Percentiles rank a stretch among this genome's conserved stretches.
phyloP scores from a whole-genome alignment of 1,140 invertebrate genomes.

The Colletes latitarsis region DNA sequence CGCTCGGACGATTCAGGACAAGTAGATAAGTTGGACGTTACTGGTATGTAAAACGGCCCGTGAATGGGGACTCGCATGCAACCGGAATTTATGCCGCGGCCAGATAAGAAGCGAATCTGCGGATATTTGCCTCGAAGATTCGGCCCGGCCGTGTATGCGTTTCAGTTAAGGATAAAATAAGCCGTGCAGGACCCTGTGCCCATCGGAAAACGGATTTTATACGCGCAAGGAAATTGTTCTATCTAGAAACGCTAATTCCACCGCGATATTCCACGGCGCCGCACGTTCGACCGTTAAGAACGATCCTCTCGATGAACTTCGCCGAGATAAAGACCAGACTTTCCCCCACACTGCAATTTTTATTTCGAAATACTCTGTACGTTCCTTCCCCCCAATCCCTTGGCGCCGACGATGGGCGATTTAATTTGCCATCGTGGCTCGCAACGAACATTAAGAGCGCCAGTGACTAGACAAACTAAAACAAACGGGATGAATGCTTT shows the following conservation, averaged over 20 bases:
- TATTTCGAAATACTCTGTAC: background rate
- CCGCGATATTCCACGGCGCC: constrained; percentile 15
- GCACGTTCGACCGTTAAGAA: constrained; percentile 15
- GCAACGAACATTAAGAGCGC: background rate
- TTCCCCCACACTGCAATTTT: background rate
- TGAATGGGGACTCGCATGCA: constrained; percentile 42
- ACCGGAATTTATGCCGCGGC: constrained; percentile 40
- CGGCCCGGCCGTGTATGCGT: background rate
- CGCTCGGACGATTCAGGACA: constrained; percentile 31
- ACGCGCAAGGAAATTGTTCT: constrained; percentile 42
- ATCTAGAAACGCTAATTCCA: constrained; percentile 44
- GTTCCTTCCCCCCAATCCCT: background rate
- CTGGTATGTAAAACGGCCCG: constrained; percentile 42
- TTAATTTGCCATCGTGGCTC: background rate
- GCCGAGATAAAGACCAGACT: constrained; percentile 21
- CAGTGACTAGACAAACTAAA: too few species aligned
- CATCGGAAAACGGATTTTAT: constrained; percentile 41
- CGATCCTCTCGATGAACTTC: constrained; percentile 12
- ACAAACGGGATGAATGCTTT: too few species aligned
- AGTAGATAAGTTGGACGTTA: constrained; percentile 50
- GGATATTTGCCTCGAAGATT: constrained; percentile 27
- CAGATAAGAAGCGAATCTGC: constrained; percentile 47
- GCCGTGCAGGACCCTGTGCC: background rate
- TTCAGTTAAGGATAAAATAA: constrained; percentile 39
- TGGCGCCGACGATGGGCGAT: background rate